A percentile compares a stretch with the other conserved stretches of the same genome.
Evolutionary conservation across 37 sponge, comb jelly and placozoan genomes (phyloP).

Genomic region (Tethya wilhelma): DNA sequence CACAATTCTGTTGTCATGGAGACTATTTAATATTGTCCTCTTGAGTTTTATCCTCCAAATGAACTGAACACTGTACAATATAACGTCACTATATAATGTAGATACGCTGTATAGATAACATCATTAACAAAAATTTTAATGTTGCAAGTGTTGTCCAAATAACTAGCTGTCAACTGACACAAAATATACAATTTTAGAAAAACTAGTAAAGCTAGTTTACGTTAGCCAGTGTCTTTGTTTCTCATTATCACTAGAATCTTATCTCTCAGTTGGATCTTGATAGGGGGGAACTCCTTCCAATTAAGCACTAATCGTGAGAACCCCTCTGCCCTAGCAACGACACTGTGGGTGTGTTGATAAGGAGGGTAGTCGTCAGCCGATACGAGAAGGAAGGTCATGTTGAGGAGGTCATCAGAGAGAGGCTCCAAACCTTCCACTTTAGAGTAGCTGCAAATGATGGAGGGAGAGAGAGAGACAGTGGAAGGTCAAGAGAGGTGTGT

Average conservation of each 20-base stretch:
- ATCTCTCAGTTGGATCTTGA: slow-evolving; percentile 37
- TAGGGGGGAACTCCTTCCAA: slow-evolving; percentile 39
- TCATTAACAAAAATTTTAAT: no score
- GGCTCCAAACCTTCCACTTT: slow-evolving; percentile 66
- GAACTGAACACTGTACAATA: no score
- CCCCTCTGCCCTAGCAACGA: slow-evolving; percentile 39
- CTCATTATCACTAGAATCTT: slow-evolving; percentile 39
- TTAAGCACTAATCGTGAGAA: slow-evolving; percentile 30
- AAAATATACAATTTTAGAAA: background rate
- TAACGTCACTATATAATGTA: no score
- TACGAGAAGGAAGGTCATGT: slow-evolving; percentile 55
- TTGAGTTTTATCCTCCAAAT: no score
- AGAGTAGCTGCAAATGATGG: slow-evolving; percentile 56
- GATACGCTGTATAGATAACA: no score
- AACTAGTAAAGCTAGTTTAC: background rate
- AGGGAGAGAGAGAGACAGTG: background rate
- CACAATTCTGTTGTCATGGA: no score
- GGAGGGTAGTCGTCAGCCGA: slow-evolving; percentile 23
- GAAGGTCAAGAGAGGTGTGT: background rate
- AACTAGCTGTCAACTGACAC: no score
- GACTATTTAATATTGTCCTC: no score
- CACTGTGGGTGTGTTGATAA: slow-evolving; percentile 35
- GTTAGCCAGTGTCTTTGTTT: background rate
- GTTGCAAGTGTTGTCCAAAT: no score
- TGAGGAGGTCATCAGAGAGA: slow-evolving; percentile 1